Evolutionary conservation across 2,888 invertebrate species (phyloP).

Genomic region (Blastobasis lacticolella): DNA sequence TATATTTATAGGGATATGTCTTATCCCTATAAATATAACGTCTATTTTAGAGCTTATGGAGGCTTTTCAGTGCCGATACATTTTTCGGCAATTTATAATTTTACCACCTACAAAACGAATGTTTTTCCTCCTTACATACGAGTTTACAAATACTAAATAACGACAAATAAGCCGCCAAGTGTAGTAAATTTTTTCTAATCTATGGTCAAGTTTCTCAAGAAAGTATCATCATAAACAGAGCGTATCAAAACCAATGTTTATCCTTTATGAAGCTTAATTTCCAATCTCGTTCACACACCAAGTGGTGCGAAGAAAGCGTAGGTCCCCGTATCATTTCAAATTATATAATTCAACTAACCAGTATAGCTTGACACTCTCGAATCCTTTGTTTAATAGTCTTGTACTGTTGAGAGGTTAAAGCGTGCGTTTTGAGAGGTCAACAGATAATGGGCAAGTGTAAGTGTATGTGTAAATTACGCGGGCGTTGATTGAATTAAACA

Average conservation of each 20-base stretch:
- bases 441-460: slow-evolving; percentile 33
- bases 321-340: slow-evolving; percentile 51
- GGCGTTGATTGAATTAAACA: slow-evolving; percentile 71
- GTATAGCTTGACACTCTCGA: slow-evolving; percentile 19
- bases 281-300: slow-evolving; percentile 28
- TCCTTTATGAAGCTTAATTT: slow-evolving; percentile 33
- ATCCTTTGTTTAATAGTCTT: background rate
- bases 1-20: too few relatives aligned
- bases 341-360: slow-evolving; percentile 41
- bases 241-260: background rate
- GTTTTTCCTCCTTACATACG: too few relatives aligned
- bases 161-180: too few relatives aligned
- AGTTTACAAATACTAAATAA: too few relatives aligned
- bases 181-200: too few relatives aligned
- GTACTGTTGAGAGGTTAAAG: slow-evolving; percentile 12
- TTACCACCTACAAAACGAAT: too few relatives aligned
- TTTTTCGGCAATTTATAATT: too few relatives aligned
- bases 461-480: slow-evolving; percentile 46
- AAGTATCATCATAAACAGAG: too few relatives aligned
- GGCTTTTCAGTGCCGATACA: too few relatives aligned
- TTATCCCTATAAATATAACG: too few relatives aligned
- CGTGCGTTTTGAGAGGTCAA: slow-evolving; percentile 30
- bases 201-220: too few relatives aligned
- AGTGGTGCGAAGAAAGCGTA: slow-evolving; percentile 35
- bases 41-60: too few relatives aligned